Base-by-base conservation (phyloP, 2,113 vertebrate species). In the Talpa occidentalis region DNA sequence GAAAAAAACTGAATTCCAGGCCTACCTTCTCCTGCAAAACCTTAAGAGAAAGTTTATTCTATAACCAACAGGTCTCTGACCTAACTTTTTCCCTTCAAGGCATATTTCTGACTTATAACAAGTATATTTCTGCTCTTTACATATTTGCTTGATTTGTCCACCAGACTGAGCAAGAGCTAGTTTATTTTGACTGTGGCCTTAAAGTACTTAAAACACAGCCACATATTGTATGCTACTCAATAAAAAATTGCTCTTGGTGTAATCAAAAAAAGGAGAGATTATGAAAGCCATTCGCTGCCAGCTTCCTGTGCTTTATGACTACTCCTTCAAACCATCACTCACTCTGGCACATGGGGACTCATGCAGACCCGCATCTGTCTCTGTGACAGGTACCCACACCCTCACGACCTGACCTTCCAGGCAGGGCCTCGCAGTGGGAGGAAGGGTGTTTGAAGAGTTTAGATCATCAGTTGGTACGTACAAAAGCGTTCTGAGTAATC, bases 101-200 rank as follows among this genome's bases (percentile, higher is more conserved):
- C 8, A 40, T 82, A 44, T 86, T 90, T 95, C 26, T 91, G 37
- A 95, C 72, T 91, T 64, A 66, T 6, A 86, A 52, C 17, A 69
- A 77, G n/a, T 17, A 47, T 42, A 66, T 59, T 84, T 90, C 84
- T 78, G 24, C 72, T 72, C 22, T 92, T 80, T 72, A 59, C 22
- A 32, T 73, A 67, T 81, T 87, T 80, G 52, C 17, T 74, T 44
- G 32, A 66, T 76, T 74, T 60, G 44, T 76, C 44, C 26, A 78
- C 54, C 35, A 30, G 79, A 72, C 6, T 93, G 44, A 69, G 26
- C 16, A 44, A 73, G 22, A 83, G 24, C 22, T 77, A n/a, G 37
- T 91, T 89, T 91, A 85, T 78, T 94, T 93, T 91, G 35, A 91
- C 59, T 54, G 17, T 59, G 37, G 26, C 70, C 72, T 84, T 84